Conservation (phyloP, 2,113 vertebrate genomes). For the Diadophis punctatus region DNA sequence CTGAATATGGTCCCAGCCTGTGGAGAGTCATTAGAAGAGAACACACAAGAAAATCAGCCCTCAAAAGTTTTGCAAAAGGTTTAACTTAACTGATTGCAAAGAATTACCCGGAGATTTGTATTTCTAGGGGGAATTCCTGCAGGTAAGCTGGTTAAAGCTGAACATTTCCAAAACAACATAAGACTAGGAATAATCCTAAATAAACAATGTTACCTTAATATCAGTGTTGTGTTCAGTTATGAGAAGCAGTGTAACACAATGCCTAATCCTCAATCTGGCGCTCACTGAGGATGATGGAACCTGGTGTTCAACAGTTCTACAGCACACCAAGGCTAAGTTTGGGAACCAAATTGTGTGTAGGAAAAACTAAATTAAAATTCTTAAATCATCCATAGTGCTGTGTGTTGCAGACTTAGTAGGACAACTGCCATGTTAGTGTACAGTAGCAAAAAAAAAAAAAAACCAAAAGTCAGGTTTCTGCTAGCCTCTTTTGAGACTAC, state of each 20-base stretch:
- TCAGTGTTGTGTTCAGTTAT: background rate
- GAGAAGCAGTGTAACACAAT: background rate
- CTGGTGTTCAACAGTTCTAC: background rate
- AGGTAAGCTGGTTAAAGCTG: background rate
- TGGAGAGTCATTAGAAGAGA: conserved; percentile 51
- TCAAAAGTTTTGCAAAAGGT: background rate
- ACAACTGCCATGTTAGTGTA: background rate
- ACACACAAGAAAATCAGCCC: background rate
- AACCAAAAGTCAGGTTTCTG: background rate
- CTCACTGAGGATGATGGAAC: background rate
- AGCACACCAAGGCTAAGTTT: background rate
- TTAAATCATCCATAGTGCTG: background rate
- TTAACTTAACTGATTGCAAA: background rate
- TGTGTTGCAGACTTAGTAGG: background rate
- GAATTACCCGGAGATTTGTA: background rate
- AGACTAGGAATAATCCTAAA: background rate
- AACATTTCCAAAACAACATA: background rate
- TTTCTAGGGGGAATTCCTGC: background rate
- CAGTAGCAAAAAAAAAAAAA: background rate
- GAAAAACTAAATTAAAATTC: background rate
- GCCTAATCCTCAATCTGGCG: background rate
- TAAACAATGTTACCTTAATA: background rate
- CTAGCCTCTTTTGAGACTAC: background rate
- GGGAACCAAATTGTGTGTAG: background rate
- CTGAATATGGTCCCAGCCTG: conserved; percentile 99